Percentiles rank a stretch among this genome's conserved stretches.
These are phyloP conservation scores for Parauchenoglanis punctatus DNA, from an alignment of 2,797 vertebrate species.

Conservation along the genomic window DNA sequence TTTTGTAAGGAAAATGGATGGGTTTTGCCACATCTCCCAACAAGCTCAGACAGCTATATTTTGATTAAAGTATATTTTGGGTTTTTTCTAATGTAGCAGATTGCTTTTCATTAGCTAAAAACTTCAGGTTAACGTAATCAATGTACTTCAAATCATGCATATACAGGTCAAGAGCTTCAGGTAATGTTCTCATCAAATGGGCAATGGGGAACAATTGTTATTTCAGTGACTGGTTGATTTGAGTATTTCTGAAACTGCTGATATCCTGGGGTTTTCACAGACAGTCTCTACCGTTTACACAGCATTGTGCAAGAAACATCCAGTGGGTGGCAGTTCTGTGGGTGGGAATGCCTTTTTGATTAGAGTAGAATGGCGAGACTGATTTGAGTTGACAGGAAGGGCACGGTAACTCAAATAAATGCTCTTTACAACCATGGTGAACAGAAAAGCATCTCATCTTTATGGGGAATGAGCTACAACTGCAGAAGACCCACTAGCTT, in stretches of 20 bases:
- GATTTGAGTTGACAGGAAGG: background rate
- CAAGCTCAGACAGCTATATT: background rate
- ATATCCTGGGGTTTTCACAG: background rate
- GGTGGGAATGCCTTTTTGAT: background rate
- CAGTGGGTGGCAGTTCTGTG: background rate
- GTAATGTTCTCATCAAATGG: background rate
- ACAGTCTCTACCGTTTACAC: background rate
- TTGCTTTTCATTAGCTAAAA: background rate
- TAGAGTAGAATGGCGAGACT: background rate
- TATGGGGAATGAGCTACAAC: background rate
- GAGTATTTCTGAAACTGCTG: background rate
- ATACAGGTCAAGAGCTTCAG: background rate
- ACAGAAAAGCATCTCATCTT: background rate
- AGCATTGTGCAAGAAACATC: background rate
- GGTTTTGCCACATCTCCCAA: background rate
- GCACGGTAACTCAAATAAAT: background rate
- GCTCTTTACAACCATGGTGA: background rate
- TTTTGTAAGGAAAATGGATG: background rate
- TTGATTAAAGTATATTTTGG: background rate
- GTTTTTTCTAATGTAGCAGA: background rate
- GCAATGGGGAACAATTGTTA: background rate
- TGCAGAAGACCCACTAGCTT: background rate
- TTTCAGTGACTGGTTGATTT: background rate
- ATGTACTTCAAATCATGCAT: background rate
- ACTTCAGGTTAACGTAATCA: background rate